Evolutionary conservation across 2,888 invertebrate species (phyloP).

Genomic region (Platerodrilus igneus): DNA sequence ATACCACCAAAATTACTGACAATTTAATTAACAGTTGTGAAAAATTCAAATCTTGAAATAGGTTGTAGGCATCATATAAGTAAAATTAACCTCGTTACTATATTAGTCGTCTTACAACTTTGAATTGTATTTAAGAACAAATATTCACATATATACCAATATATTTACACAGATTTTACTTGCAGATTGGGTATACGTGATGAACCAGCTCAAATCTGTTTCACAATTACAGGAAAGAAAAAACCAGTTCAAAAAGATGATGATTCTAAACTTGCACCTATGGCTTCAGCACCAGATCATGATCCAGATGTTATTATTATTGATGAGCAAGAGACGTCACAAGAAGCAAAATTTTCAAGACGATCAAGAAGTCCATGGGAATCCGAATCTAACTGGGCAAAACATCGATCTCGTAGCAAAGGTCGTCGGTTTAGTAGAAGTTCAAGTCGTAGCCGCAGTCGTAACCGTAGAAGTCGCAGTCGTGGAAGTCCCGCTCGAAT

Average conservation of each 20-base stretch:
- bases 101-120: too few species aligned
- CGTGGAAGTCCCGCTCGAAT: slow-evolving; percentile 1
- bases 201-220: slow-evolving; percentile 43
- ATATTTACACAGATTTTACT: too few species aligned
- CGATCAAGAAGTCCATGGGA: slow-evolving; percentile 47
- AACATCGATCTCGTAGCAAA: slow-evolving; percentile 17
- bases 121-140: too few species aligned
- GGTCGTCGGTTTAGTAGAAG: background rate
- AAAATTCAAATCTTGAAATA: too few species aligned
- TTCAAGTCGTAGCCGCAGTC: slow-evolving; percentile 2
- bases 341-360: slow-evolving; percentile 30
- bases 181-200: slow-evolving; percentile 38
- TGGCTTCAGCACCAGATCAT: slow-evolving; percentile 41
- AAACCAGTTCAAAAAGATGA: slow-evolving; percentile 17
- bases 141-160: too few species aligned
- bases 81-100: too few species aligned
- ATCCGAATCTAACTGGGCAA: slow-evolving; percentile 25
- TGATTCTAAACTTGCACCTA: slow-evolving; percentile 34
- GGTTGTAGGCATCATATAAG: too few species aligned
- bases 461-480: background rate
- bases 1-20: too few species aligned
- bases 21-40: too few species aligned
- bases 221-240: slow-evolving; percentile 40
- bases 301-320: slow-evolving; percentile 43
- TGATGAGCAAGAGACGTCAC: slow-evolving; percentile 44